Evolutionary conservation across 2,888 invertebrate genomes (phyloP), one percentile per base, ranked within the genome.

Genomic region (Crematogaster levior): DNA sequence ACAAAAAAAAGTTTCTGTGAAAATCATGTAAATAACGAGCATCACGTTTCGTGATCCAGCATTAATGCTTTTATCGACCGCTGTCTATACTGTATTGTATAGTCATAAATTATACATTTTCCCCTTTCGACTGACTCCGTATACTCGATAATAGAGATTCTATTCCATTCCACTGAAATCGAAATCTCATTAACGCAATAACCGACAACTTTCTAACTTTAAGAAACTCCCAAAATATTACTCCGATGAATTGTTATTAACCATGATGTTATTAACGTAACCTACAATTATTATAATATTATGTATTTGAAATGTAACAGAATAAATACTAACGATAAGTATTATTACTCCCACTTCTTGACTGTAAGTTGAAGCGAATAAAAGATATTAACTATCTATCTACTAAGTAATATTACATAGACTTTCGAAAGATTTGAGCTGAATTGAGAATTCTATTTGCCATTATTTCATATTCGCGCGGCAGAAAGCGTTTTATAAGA

Each of bases 101-200:
- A 73, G 15, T 73, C 30, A 73, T 73, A 73, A 73, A 73, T 73
- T 73, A 15, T 58, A 73, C 15, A 43, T 58, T n/a, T 30, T 53
- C 30, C 21, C 9, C 30, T 58, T 43, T 73, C 60, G 10, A 30
- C n/a, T 56, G 40, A 40, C 53, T 72, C 24, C 9, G n/a, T n/a
- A 58, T 27, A 43, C 58, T 43, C 21, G 30, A 5, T 60, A n/a
- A 40, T 6, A 40, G 58, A 58, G 21, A 43, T 73, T 43, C 43
- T 43, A n/a, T n/a, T n/a, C n/a, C n/a, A 43, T 30, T 58, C 10
- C 21, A 56, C 4, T 21, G 30, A 73, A 46, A 15, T 30, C 30
- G n/a, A 58, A 58, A 10, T 73, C 34, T 60, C 21, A 30, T 58
- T 60, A 30, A 12, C 21, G 40, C 7, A 24, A 43, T 7, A 27